Conservation (phyloP, 2,888 invertebrate genomes). For the Cantharis flavilabris region DNA sequence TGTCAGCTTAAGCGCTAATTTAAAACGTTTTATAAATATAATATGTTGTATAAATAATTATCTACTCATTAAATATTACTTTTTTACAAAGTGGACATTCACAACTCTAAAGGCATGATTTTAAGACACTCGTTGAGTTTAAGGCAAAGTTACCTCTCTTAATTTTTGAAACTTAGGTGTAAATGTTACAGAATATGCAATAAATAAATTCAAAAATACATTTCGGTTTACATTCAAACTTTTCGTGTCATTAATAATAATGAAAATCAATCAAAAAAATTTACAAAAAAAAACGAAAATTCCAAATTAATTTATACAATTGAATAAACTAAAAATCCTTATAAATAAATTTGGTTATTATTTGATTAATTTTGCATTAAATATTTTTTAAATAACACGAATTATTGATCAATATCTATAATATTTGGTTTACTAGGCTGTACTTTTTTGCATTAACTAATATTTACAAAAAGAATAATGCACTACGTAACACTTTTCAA, state of each 20-base stretch:
- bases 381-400: not conserved
- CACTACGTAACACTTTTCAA: conserved; percentile 21
- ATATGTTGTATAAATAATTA: conserved; percentile 20
- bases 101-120: conserved; percentile 42
- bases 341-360: not conserved
- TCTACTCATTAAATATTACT: conserved; percentile 40
- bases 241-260: not conserved
- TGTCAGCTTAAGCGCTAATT: conserved; percentile 29
- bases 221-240: not conserved
- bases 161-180: not conserved
- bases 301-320: not conserved
- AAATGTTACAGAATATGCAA: not conserved
- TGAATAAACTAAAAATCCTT: not conserved
- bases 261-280: not conserved
- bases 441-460: conserved; percentile 38
- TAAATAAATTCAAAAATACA: not conserved
- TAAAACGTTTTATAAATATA: conserved; percentile 18
- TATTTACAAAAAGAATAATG: conserved; percentile 22
- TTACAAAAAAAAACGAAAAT: not conserved
- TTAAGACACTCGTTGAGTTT: conserved; percentile 29
- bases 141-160: conserved; percentile 21
- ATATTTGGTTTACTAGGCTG: conserved; percentile 58
- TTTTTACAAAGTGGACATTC: conserved; percentile 41
- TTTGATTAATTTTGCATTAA: not conserved
- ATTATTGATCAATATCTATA: conserved; percentile 3